Conservation (phyloP, 2,113 vertebrate species). For the Felis chaus region DNA sequence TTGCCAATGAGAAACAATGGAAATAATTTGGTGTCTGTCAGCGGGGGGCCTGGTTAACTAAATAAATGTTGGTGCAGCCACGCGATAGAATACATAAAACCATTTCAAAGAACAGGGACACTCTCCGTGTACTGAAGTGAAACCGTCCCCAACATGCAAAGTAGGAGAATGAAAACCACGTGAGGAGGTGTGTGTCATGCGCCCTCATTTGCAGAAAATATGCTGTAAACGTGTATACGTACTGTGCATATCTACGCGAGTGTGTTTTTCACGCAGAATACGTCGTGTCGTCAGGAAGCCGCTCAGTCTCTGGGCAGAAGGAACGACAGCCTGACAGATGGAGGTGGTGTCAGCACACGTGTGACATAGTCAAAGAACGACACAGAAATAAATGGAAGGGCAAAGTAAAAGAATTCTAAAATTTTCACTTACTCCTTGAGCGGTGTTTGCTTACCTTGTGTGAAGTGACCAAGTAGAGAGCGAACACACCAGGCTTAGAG, state of each 20-base stretch:
- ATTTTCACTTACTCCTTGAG: background rate
- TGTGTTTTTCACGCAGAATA: background rate
- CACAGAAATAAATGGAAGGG: background rate
- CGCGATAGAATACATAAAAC: background rate
- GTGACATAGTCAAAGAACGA: background rate
- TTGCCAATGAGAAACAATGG: background rate
- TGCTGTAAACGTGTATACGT: accelerated
- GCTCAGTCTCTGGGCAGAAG: background rate
- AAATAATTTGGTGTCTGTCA: background rate
- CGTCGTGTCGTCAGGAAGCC: background rate
- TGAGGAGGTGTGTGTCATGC: background rate
- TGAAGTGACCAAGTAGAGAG: background rate
- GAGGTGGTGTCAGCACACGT: background rate
- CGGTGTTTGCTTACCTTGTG: no score
- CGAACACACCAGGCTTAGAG: background rate
- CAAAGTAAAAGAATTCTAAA: background rate
- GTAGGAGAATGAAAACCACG: background rate
- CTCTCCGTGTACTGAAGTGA: accelerated
- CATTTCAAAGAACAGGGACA: background rate
- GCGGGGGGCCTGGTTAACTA: background rate
- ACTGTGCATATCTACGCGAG: accelerated
- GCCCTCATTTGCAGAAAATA: background rate
- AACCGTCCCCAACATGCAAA: background rate
- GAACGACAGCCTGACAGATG: background rate
- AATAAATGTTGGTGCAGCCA: background rate